These are phyloP conservation scores for Lophius americanus DNA, from an alignment of 2,797 vertebrate genomes.

Conservation along the genomic window DNA sequence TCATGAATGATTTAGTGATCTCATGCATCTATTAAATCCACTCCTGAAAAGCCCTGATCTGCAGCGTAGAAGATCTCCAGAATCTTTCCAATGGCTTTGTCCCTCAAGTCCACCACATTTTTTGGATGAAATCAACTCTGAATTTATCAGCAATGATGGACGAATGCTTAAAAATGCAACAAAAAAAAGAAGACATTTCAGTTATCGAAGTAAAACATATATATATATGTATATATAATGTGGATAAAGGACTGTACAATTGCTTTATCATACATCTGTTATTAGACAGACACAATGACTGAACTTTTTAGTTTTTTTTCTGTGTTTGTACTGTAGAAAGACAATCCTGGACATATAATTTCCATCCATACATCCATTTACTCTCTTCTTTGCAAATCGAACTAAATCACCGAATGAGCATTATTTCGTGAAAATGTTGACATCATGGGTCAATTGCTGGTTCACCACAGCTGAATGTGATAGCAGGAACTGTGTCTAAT, in stretches of 20 bases:
- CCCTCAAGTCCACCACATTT: slow-evolving; percentile 32
- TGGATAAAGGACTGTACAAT: background rate
- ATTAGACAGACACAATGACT: background rate
- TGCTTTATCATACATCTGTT: background rate
- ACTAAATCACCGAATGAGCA: too few species aligned
- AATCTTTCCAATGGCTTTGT: slow-evolving; percentile 41
- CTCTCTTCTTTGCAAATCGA: too few species aligned
- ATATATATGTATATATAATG: background rate
- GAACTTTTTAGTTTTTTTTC: slow-evolving; percentile 20
- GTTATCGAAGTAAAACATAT: slow-evolving; percentile 20
- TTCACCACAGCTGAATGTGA: too few species aligned
- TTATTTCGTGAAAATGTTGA: too few species aligned
- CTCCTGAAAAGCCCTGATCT: slow-evolving; percentile 31
- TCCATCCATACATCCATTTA: too few species aligned
- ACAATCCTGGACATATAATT: slow-evolving; percentile 1
- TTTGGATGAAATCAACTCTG: slow-evolving; percentile 10
- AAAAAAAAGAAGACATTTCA: slow-evolving; percentile 21
- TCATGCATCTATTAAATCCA: slow-evolving; percentile 41
- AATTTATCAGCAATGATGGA: slow-evolving; percentile 10
- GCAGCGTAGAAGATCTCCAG: slow-evolving; percentile 9
- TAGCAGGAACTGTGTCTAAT: background rate
- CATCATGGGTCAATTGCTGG: too few species aligned
- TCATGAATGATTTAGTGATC: slow-evolving; percentile 61
- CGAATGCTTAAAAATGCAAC: slow-evolving; percentile 4
- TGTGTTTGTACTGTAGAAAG: slow-evolving; percentile 36